Percentiles rank a stretch among this genome's conserved stretches.
Evolutionary conservation across 2,113 vertebrate species (phyloP).

Genomic region (Isurus oxyrinchus): DNA sequence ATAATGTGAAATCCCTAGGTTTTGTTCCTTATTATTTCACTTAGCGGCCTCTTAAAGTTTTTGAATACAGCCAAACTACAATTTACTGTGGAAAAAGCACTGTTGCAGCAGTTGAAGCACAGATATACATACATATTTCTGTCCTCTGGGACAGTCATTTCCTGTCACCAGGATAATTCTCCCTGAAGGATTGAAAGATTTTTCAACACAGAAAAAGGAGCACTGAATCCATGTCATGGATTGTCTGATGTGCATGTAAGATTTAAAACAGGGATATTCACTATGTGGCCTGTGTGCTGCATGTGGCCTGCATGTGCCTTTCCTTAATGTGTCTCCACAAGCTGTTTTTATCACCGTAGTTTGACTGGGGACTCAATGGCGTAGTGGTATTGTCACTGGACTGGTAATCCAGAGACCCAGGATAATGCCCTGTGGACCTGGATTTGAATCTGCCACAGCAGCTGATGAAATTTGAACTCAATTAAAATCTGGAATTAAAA

Average conservation of each 20-base stretch:
- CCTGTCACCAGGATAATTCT: constrained; percentile 1
- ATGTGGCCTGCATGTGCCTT: neutral
- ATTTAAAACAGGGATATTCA: neutral
- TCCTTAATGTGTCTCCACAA: neutral
- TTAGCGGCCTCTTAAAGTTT: neutral
- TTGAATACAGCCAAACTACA: neutral
- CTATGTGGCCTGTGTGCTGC: neutral
- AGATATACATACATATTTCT: neutral
- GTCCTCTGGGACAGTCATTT: constrained; percentile 1
- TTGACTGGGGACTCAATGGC: neutral
- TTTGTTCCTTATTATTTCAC: neutral
- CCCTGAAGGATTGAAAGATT: neutral
- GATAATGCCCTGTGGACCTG: too few relatives aligned
- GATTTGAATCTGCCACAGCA: too few relatives aligned
- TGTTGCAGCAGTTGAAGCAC: neutral
- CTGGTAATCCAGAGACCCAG: too few relatives aligned
- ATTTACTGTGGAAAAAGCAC: neutral
- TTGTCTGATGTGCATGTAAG: neutral
- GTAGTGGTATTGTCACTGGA: too few relatives aligned
- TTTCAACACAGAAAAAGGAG: neutral
- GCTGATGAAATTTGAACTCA: too few relatives aligned
- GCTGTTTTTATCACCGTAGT: neutral
- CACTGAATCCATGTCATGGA: neutral
- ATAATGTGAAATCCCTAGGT: neutral
- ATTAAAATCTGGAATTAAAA: too few relatives aligned